phyloP scores from a whole-genome alignment of 64 coral and sea anemone genomes.

The Dendronephthya gigantea region DNA sequence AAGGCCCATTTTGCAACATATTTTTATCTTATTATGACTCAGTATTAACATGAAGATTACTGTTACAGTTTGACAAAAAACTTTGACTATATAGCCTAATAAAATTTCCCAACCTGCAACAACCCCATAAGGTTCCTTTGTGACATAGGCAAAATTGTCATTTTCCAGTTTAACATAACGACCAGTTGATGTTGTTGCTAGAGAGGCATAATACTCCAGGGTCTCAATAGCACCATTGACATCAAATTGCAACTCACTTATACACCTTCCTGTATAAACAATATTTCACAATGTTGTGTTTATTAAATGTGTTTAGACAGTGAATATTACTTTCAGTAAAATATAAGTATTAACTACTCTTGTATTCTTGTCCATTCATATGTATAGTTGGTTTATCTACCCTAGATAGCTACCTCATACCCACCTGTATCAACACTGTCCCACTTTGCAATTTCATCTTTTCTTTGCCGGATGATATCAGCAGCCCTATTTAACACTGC shows the following conservation, averaged over 20 bases:
- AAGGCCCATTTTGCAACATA: too few relatives aligned
- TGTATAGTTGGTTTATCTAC: too few relatives aligned
- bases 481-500: conserved; percentile 48
- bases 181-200: conserved; percentile 64
- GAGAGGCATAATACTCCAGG: conserved; percentile 70
- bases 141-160: conserved; percentile 75
- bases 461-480: conserved; percentile 54
- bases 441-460: conserved; percentile 47
- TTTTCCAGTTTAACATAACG: conserved; percentile 65
- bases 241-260: conserved; percentile 64
- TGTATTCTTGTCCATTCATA: too few relatives aligned
- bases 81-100: too few relatives aligned
- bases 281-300: too few relatives aligned
- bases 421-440: conserved; percentile 69
- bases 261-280: conserved; percentile 52
- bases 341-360: too few relatives aligned
- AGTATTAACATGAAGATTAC: too few relatives aligned
- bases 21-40: too few relatives aligned
- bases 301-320: too few relatives aligned
- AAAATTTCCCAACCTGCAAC: conserved; percentile 52
- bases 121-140: conserved; percentile 73
- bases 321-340: too few relatives aligned
- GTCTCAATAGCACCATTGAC: conserved; percentile 60
- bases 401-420: background rate
- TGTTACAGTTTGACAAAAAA: too few relatives aligned